Percentiles rank a stretch among this genome's conserved stretches.
Evolutionary conservation across 2,113 vertebrate species (phyloP).

Genomic region (Oncorhynchus kisutch): DNA sequence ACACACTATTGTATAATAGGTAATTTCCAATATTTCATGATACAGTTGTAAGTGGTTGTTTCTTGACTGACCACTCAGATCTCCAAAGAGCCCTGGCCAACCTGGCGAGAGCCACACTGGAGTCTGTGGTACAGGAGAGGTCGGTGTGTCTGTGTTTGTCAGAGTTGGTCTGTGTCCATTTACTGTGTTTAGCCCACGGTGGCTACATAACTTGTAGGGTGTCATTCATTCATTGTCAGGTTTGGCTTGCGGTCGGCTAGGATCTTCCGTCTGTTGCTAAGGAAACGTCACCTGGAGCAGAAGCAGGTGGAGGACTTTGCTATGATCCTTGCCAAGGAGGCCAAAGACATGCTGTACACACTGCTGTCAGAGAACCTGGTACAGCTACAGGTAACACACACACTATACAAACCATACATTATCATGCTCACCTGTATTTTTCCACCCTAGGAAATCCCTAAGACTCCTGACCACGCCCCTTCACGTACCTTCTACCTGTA

Average conservation of each 20-base stretch:
- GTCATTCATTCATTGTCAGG: conserved; percentile 57
- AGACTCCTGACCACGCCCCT: conserved; percentile 90
- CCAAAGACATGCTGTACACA: conserved; percentile 96
- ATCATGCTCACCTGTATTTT: neutral
- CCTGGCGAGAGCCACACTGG: conserved; percentile 85
- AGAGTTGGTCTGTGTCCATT: neutral
- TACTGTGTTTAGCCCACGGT: neutral
- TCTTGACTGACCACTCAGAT: conserved; percentile 78
- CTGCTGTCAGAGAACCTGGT: conserved; percentile 90
- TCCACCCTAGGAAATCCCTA: conserved; percentile 86
- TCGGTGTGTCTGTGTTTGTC: conserved; percentile 36
- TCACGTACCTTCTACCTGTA: conserved; percentile 95
- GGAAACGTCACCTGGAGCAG: conserved; percentile 91
- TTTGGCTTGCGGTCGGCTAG: conserved; percentile 91
- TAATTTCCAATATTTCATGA: neutral
- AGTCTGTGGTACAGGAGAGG: conserved; percentile 94
- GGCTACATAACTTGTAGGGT: neutral
- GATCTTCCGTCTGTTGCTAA: conserved; percentile 85
- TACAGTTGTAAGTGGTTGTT: neutral
- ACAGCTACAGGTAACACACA: conserved; percentile 79
- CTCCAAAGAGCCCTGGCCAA: conserved; percentile 83
- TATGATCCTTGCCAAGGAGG: conserved; percentile 97
- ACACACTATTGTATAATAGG: too few relatives aligned
- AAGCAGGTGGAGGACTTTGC: conserved; percentile 98
- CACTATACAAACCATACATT: neutral